Conservation (phyloP, 2,113 vertebrate species). For the Lepus timidus region DNA sequence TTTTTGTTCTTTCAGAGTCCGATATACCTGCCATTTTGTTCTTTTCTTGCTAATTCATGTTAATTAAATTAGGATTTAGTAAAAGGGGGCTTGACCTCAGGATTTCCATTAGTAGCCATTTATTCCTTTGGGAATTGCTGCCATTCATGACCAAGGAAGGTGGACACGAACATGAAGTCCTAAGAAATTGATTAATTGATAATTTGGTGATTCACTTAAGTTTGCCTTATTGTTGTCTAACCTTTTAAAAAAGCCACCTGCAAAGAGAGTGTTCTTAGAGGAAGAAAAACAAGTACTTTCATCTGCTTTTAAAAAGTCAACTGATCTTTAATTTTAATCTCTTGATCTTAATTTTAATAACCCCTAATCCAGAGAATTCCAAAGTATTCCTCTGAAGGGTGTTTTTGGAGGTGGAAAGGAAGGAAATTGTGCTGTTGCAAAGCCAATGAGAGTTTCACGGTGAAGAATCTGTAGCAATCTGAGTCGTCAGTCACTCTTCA, state of each 20-base stretch:
- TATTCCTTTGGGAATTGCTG: constrained; percentile 55
- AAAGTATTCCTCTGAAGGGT: constrained; percentile 49
- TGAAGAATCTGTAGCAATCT: constrained; percentile 17
- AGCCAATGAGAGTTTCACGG: constrained; percentile 22
- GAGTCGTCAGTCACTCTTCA: constrained; percentile 61
- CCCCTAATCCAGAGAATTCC: constrained; percentile 29
- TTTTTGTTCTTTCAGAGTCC: constrained; percentile 17
- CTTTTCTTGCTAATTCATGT: constrained; percentile 36
- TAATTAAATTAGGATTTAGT: constrained; percentile 56
- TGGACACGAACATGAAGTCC: constrained; percentile 24
- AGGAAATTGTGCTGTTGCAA: neutral
- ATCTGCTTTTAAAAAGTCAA: neutral
- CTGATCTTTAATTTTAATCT: neutral
- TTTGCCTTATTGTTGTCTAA: neutral
- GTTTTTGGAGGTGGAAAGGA: constrained; percentile 51
- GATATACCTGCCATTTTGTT: constrained; percentile 46
- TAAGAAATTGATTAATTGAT: constrained; percentile 31
- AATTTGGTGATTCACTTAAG: neutral
- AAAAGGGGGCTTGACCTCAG: constrained; percentile 21
- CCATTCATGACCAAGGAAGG: constrained; percentile 20
- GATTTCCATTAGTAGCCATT: constrained; percentile 37
- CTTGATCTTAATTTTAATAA: neutral
- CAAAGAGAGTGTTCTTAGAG: constrained; percentile 1
- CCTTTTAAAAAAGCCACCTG: constrained; percentile 8
- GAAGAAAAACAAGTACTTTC: constrained; percentile 29